Evolutionary conservation across 2,888 invertebrate species (phyloP).

Genomic region (Hetaerina titia): DNA sequence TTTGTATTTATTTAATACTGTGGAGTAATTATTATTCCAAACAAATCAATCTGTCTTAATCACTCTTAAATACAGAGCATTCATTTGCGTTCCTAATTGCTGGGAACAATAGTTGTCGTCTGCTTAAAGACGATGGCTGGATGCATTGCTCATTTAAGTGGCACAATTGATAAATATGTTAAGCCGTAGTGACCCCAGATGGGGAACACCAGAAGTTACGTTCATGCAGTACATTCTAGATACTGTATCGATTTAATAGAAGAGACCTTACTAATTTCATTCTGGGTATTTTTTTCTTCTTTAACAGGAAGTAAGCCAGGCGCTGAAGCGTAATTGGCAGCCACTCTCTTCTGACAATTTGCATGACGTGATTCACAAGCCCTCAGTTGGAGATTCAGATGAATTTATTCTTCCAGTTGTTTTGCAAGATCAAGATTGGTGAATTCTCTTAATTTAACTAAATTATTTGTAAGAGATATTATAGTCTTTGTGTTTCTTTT

Average conservation of each 20-base stretch:
- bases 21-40: too few species aligned
- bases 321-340: conserved; percentile 80
- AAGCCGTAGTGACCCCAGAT: too few species aligned
- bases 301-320: conserved; percentile 80
- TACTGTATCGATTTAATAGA: too few species aligned
- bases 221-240: neutral
- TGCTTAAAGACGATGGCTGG: too few species aligned
- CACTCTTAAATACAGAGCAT: too few species aligned
- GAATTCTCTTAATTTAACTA: neutral
- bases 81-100: too few species aligned
- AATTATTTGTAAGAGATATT: conserved; percentile 19
- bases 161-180: too few species aligned
- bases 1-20: too few species aligned
- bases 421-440: conserved; percentile 76
- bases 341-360: conserved; percentile 79
- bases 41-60: too few species aligned
- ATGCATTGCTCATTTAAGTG: too few species aligned
- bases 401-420: conserved; percentile 81
- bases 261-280: conserved; percentile 28
- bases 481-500: conserved; percentile 54
- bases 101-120: too few species aligned
- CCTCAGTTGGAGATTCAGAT: conserved; percentile 79
- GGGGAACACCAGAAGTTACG: too few species aligned
- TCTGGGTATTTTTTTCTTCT: conserved; percentile 56
- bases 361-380: conserved; percentile 80